Evolutionary conservation across 2,888 invertebrate genomes (phyloP).

Genomic region (Caenorhabditis zanzibari): DNA sequence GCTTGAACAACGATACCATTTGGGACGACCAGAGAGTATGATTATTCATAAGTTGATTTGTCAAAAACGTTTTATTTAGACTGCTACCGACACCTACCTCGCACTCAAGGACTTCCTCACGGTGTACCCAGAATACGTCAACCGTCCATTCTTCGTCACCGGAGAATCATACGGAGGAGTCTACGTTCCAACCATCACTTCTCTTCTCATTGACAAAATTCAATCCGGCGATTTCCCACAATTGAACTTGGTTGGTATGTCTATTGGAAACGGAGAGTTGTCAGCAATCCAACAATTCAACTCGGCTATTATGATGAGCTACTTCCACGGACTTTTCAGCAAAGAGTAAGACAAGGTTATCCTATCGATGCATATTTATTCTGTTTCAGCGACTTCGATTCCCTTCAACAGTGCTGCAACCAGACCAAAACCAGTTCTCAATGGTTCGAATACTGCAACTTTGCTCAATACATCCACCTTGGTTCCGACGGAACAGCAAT

Average conservation of each 20-base stretch:
- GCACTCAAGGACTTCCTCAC: slow-evolving; percentile 85
- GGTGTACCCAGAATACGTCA: slow-evolving; percentile 85
- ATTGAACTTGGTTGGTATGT: slow-evolving; percentile 78
- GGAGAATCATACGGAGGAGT: slow-evolving; percentile 74
- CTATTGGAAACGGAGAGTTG: slow-evolving; percentile 79
- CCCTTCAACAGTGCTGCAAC: slow-evolving; percentile 71
- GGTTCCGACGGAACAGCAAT: slow-evolving; percentile 63
- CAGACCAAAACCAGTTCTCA: slow-evolving; percentile 60
- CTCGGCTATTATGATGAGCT: slow-evolving; percentile 73
- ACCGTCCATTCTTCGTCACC: slow-evolving; percentile 84
- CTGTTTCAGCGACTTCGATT: slow-evolving; percentile 69
- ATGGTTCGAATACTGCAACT: slow-evolving; percentile 76
- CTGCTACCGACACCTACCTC: slow-evolving; percentile 84
- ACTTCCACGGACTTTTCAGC: slow-evolving; percentile 76
- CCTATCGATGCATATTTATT: background rate
- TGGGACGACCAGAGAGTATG: slow-evolving; percentile 73
- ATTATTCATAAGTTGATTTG: background rate
- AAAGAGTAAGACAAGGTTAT: slow-evolving; percentile 60
- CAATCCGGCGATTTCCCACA: slow-evolving; percentile 71
- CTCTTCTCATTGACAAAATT: slow-evolving; percentile 74
- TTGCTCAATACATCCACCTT: slow-evolving; percentile 71
- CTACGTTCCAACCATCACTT: slow-evolving; percentile 74
- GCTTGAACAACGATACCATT: slow-evolving; percentile 69
- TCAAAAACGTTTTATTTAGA: slow-evolving; percentile 76
- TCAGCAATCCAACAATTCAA: slow-evolving; percentile 74